Base-by-base conservation (phyloP, 2,888 invertebrate genomes). In the Actias luna region DNA sequence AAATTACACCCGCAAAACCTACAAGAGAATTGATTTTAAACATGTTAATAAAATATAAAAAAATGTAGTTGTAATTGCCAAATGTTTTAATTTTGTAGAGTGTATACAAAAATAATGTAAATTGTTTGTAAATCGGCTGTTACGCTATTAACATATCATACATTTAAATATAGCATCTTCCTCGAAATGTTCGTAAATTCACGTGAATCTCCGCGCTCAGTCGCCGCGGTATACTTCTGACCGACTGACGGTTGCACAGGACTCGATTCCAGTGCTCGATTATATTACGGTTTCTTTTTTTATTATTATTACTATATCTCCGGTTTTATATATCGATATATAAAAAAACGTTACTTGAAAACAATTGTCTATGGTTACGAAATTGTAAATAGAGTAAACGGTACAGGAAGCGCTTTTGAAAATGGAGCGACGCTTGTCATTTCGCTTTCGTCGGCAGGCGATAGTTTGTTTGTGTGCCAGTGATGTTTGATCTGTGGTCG, bases 171-270 rank as follows among this genome's bases (percentile, higher is more conserved):
- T 70, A 65, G 77, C 80, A 82, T 79, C 82, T 85, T 86, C 85
- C 81, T 79, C 82, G 82, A 86, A 87, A 83, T 78, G 78, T 77
- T 75, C 72, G 79, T 82, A 82, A 85, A 85, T 87, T 84, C 79
- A 77, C 78, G 77, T 76, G 76, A 78, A 81, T 78, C 76, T 75
- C 74, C 71, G 72, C 75, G 80, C 77, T 79, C 85, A 88, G 88
- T 89, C 77, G 77, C 76, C 87, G 85, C 77, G 83, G 64, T 77
- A 71, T 78, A 79, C 73, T 78, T 82, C 83, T 73, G 78, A 75
- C 71, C 73, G 82, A 75, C 83, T 84, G 86, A 86, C 87, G 80
- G 76, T 77, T 79, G 76, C 78, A 76, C 87, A 81, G 89, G 89
- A 86, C 88, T 88, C 85, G 63, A 66, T 65, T 67, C 72, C 69